Evolutionary conservation across 2,888 invertebrate species (phyloP), one percentile per base, ranked within the genome.

Genomic region (Linyphia triangularis): DNA sequence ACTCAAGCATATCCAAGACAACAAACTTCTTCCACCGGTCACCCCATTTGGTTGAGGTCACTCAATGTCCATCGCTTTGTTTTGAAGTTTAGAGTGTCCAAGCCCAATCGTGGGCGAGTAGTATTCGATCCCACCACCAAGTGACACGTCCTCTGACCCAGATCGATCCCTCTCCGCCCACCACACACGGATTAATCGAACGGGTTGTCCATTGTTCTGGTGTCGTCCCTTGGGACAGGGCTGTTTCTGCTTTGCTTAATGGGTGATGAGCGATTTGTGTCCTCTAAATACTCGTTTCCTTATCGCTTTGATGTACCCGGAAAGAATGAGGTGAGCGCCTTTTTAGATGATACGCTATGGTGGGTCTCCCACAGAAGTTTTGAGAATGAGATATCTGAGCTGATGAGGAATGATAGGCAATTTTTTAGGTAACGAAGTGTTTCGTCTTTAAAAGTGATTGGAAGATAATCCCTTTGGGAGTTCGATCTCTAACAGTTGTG

Each of bases 101-200:
- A 19, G 59, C 4, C 24, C 7, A 37, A n/a, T n/a, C n/a, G 40
- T 26, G 24, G 37, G 51, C 30, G 51, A 30, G 30, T n/a, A 43
- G 28, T 10, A 5, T 9, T 26, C 2, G 24, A 22, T 59, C 57
- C n/a, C 73, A 73, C n/a, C 37, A 16, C 19, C 16, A 63, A 75
- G 16, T 30, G 57, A 63, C 70, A 69, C 69, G 57, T 81, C 81
- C 70, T 57, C 57, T 81, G 81, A 70, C 81, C 81, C 37, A 70
- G 24, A 57, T 70, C 59, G 22, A 30, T 13, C 26, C 51, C 43
- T 6, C 33, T 51, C 33, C 79, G 59, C 81, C 81, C 57, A 81
- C 84, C 22, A 81, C 33, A 43, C 19, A 5, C 59, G 83, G 83
- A 73, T 83, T 73, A 83, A 83, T 83, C 83, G 73, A 81, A 67